phyloP scores from a whole-genome alignment of 2,888 invertebrate species.

The Blomia tropicalis region DNA sequence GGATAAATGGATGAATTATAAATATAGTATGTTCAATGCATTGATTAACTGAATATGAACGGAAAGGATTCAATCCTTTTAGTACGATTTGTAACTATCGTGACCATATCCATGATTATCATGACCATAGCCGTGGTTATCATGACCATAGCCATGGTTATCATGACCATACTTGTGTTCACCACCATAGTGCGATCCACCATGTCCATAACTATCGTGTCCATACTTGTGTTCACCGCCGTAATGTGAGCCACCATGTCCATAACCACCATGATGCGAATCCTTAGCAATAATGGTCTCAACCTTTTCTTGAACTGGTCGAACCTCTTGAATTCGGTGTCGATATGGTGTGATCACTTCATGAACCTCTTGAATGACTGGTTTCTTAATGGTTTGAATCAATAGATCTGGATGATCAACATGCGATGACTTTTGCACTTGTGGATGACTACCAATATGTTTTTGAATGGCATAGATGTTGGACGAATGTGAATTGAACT shows the following conservation, averaged over 20 bases:
- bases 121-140: background rate
- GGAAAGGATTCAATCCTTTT: too few relatives aligned
- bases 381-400: background rate
- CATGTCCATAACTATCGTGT: background rate
- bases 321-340: background rate
- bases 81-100: too few relatives aligned
- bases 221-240: conserved; percentile 2
- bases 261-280: background rate
- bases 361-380: conserved; percentile 1
- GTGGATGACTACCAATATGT: background rate
- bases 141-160: too few relatives aligned
- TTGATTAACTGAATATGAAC: too few relatives aligned
- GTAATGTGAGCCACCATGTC: background rate
- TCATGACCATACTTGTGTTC: too few relatives aligned
- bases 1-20: too few relatives aligned
- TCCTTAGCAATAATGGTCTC: conserved; percentile 2
- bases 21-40: too few relatives aligned
- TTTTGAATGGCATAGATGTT: conserved; percentile 7
- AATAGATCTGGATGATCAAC: background rate
- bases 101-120: too few relatives aligned
- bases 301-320: conserved; percentile 5
- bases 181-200: too few relatives aligned
- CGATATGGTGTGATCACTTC: background rate
- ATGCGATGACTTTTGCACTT: background rate
- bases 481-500: conserved; percentile 10